phyloP scores from a whole-genome alignment of 2,888 invertebrate species.

The Callinectes sapidus region DNA sequence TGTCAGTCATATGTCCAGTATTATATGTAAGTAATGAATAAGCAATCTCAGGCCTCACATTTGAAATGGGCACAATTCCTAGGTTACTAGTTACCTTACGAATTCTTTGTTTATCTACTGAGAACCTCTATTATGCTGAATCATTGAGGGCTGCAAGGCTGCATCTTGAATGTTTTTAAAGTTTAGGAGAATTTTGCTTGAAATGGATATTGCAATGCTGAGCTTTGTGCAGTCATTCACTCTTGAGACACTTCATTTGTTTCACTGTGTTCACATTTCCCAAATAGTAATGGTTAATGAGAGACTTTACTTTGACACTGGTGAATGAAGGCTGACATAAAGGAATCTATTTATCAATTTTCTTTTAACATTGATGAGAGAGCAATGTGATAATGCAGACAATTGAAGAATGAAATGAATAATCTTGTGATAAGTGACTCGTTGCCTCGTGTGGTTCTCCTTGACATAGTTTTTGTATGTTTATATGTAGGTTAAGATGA shows the following conservation, averaged over 20 bases:
- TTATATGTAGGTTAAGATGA: conserved; percentile 10
- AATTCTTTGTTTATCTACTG: neutral
- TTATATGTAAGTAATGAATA: neutral
- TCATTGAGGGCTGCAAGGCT: neutral
- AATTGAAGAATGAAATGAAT: neutral
- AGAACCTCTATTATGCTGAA: neutral
- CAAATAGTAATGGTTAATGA: neutral
- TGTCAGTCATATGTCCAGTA: conserved; percentile 3
- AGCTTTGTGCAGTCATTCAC: neutral
- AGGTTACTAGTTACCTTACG: neutral
- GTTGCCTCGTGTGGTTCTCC: neutral
- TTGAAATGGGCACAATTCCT: neutral
- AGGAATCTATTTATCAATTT: neutral
- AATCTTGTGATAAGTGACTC: neutral
- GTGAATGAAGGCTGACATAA: neutral
- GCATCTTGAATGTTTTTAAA: neutral
- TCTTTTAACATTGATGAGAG: neutral
- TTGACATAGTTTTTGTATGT: neutral
- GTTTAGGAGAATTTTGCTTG: neutral
- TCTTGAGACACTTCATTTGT: no score
- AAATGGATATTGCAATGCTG: neutral
- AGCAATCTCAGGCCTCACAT: neutral
- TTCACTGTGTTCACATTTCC: neutral
- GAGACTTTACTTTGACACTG: neutral
- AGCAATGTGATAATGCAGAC: neutral